Conservation (phyloP, 1,140 invertebrate species). For the Neodiprion fabricii region DNA sequence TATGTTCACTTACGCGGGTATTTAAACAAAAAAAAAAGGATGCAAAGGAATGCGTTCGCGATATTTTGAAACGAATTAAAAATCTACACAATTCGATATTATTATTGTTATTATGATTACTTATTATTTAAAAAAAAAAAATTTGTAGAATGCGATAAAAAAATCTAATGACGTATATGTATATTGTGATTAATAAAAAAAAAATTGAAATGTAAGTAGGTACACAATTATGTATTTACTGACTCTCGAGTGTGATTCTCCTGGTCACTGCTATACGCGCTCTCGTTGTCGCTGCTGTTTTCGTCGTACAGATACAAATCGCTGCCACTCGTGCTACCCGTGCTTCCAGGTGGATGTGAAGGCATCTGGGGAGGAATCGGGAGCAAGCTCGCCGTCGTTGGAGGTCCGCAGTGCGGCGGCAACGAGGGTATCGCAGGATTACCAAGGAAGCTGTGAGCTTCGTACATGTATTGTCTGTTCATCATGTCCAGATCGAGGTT, state of each 20-base stretch:
- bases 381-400: slow-evolving; percentile 39
- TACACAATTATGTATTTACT: slow-evolving; percentile 18
- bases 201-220: too few species aligned
- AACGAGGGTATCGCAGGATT: slow-evolving; percentile 49
- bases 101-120: too few species aligned
- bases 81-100: too few species aligned
- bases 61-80: too few species aligned
- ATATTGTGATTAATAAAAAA: too few species aligned
- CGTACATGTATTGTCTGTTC: slow-evolving; percentile 64
- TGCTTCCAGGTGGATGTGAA: slow-evolving; percentile 51
- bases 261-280: slow-evolving; percentile 53
- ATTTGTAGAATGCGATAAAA: too few species aligned
- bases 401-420: slow-evolving; percentile 44
- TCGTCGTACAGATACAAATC: slow-evolving; percentile 54
- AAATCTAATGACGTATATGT: too few species aligned
- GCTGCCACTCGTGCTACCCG: slow-evolving; percentile 55
- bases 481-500: slow-evolving; percentile 62
- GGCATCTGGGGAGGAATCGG: slow-evolving; percentile 47
- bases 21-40: too few species aligned
- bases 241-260: slow-evolving; percentile 55
- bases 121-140: too few species aligned
- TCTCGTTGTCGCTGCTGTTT: slow-evolving; percentile 55
- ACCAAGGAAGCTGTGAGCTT: slow-evolving; percentile 59
- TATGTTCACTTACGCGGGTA: too few species aligned
- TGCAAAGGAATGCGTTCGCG: too few species aligned